Evolutionary conservation across 2,113 vertebrate species (phyloP), one percentile per base, ranked within the genome.

Genomic region (Sebastes schlegelii): DNA sequence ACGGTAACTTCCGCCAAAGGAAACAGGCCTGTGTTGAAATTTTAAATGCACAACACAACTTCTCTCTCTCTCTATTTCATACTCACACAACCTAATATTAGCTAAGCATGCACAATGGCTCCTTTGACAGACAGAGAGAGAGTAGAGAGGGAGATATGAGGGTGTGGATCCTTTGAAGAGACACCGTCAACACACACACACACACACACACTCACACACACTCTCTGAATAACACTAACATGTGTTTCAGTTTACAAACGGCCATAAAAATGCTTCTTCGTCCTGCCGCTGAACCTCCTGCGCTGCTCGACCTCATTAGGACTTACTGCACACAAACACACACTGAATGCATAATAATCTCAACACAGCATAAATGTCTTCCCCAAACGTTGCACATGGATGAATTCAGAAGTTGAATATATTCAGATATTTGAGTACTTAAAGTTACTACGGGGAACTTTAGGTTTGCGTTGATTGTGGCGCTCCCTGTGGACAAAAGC

Each of bases 161-260:
- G 55, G 79, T 61, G 77, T 49, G 58, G 43, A 74, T 57, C 60
- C 71, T 91, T 90, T 93, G 88, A 91, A 85, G 77, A 74, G 8
- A 63, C 80, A 63, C 88, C 3, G 8, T 34, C 5, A 83, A 46
- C 2, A 72, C 19, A 72, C 55, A 67, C 65, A 74, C 77, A 82
- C 62, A 82, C 74, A 42, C 66, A 70, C 72, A 74, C 74, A 54
- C 52, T 66, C 84, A 68, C 45, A 82, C 45, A 67, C 21, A 68
- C 34, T 75, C 43, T 49, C 19, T 5, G 5, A 81, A 77, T 63
- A 16, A 64, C 52, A 55, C 49, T 45, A 63, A 82, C 90, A 92
- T 70, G 40, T 90, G 91, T 86, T 93, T 91, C 72, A 82, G 88
- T 86, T 92, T 91, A 92, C 69, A 91, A 81, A 85, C 6, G 77